These are phyloP conservation scores for Paragorgia papillata DNA, from an alignment of 92 coral and sea anemone genomes.

Conservation along the genomic window DNA sequence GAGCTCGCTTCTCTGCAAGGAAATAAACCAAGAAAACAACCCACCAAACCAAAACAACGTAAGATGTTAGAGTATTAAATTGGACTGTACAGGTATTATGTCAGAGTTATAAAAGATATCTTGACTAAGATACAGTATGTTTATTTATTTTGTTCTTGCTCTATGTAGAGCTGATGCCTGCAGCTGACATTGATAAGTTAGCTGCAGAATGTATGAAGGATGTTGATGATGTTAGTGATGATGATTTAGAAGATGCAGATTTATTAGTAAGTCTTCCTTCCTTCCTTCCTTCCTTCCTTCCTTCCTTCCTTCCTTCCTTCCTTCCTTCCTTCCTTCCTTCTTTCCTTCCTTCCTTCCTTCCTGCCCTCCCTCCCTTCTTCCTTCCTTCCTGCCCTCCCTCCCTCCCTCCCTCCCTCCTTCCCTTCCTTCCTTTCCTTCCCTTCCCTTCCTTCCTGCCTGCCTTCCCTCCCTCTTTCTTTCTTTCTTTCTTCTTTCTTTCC, in stretches of 20 bases:
- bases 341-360: background rate
- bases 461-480: too few relatives aligned
- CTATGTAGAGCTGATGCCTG: constrained; percentile 52
- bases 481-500: too few relatives aligned
- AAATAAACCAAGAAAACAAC: constrained; percentile 14
- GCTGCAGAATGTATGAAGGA: constrained; percentile 64
- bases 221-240: constrained; percentile 68
- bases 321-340: too few relatives aligned
- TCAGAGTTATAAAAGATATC: background rate
- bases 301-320: background rate
- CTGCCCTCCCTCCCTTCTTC: background rate
- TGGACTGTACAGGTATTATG: background rate
- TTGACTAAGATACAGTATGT: background rate
- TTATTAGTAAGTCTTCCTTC: background rate
- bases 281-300: background rate
- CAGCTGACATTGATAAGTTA: constrained; percentile 61
- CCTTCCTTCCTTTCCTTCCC: too few relatives aligned
- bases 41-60: constrained; percentile 24
- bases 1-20: constrained; percentile 95
- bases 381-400: too few relatives aligned
- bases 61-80: background rate
- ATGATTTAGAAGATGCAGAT: constrained; percentile 73
- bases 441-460: too few relatives aligned
- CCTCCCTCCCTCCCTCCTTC: too few relatives aligned
- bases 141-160: constrained; percentile 3